Conservation (phyloP, 1,140 invertebrate genomes). For the Hylyphantes graminicola region DNA sequence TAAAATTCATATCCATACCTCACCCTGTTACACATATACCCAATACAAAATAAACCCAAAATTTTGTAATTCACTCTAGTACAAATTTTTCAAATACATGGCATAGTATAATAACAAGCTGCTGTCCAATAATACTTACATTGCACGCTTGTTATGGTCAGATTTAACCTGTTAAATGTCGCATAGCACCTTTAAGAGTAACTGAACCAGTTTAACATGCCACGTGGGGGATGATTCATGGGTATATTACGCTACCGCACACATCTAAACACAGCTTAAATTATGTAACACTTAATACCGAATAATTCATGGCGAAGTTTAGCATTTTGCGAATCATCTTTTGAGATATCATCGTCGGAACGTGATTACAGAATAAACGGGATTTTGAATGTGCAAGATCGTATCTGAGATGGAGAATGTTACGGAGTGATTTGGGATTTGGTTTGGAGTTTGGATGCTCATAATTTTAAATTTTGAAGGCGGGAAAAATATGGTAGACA, state of each 20-base stretch:
- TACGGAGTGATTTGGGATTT: neutral
- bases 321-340: slow-evolving; percentile 34
- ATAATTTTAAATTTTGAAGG: neutral
- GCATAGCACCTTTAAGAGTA: too few species aligned
- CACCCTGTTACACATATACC: too few species aligned
- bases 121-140: too few species aligned
- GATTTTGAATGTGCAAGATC: neutral
- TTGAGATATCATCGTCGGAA: slow-evolving; percentile 15
- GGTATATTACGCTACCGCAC: neutral
- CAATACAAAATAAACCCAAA: too few species aligned
- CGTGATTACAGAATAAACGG: slow-evolving; percentile 7
- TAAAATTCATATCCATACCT: too few species aligned
- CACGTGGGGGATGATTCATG: slow-evolving; percentile 30
- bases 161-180: too few species aligned
- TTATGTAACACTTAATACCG: slow-evolving; percentile 50
- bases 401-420: neutral
- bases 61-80: too few species aligned
- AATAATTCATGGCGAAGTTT: slow-evolving; percentile 43
- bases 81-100: too few species aligned
- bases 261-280: slow-evolving; percentile 31
- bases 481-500: neutral
- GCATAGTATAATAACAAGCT: too few species aligned
- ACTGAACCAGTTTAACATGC: slow-evolving; percentile 18
- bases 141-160: too few species aligned
- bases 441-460: neutral